Percentiles rank a stretch among this genome's conserved stretches.
These are phyloP conservation scores for Prorops nasuta DNA, from an alignment of 1,140 invertebrate genomes.

Conservation along the genomic window DNA sequence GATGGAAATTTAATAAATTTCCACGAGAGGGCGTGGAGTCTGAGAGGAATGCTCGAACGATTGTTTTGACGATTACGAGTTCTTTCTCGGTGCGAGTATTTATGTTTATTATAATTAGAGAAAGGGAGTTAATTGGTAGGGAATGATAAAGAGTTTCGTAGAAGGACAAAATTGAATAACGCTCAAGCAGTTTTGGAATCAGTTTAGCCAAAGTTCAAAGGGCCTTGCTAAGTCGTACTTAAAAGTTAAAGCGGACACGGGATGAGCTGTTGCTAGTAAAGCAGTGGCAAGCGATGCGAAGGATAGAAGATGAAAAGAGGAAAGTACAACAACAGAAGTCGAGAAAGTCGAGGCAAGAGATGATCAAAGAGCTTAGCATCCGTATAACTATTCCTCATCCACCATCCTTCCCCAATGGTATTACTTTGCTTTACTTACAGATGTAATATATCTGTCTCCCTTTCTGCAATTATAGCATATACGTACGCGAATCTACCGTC, in stretches of 20 bases:
- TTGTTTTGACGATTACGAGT: background rate
- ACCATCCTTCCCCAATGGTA: background rate
- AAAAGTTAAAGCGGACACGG: conserved; percentile 27
- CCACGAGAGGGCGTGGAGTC: no score
- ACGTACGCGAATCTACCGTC: background rate
- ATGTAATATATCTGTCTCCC: background rate
- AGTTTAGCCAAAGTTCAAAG: conserved; percentile 19
- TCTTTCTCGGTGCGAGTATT: background rate
- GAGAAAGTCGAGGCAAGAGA: conserved; percentile 29
- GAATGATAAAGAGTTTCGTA: background rate
- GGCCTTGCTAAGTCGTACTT: conserved; percentile 33
- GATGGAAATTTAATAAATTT: no score
- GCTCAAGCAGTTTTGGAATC: background rate
- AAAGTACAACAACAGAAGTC: conserved; percentile 14
- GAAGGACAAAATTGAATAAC: background rate
- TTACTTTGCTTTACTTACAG: no score
- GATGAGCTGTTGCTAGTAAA: conserved; percentile 6
- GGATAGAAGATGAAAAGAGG: background rate
- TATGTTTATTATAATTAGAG: no score
- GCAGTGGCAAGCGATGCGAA: background rate
- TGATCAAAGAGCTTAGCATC: conserved; percentile 29
- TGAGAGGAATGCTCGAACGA: background rate
- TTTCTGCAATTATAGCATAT: no score
- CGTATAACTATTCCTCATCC: background rate
- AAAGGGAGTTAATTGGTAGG: no score